Evolutionary conservation across 2,113 vertebrate species (phyloP).

Genomic region (Geococcyx californianus): DNA sequence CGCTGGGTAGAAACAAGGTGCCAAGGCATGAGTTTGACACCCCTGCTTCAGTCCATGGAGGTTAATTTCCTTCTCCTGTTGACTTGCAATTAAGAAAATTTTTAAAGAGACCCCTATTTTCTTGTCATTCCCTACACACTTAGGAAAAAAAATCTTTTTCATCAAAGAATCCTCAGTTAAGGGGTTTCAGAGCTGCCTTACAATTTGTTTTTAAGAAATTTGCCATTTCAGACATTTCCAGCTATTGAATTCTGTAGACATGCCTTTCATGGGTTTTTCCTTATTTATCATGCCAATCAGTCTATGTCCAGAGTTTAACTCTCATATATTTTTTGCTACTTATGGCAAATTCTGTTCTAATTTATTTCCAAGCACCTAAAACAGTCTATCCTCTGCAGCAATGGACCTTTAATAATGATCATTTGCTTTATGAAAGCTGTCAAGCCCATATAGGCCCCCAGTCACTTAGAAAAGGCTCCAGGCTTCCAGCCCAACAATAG

Average conservation of each 20-base stretch:
- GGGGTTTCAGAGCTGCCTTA: not conserved
- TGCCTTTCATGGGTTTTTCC: not conserved
- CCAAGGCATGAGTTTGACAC: too few relatives aligned
- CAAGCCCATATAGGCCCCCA: not conserved
- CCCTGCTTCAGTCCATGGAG: rapidly evolving
- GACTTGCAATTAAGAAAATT: not conserved
- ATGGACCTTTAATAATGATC: not conserved
- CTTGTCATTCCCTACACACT: not conserved
- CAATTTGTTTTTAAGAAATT: not conserved
- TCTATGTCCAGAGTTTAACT: not conserved
- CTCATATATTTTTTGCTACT: not conserved
- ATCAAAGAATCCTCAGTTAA: not conserved
- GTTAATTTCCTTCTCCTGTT: not conserved
- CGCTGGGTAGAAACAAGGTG: too few relatives aligned
- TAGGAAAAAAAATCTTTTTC: not conserved
- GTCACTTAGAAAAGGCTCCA: not conserved
- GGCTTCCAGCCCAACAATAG: not conserved
- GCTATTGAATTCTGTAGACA: not conserved
- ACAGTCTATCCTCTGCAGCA: not conserved
- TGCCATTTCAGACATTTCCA: not conserved
- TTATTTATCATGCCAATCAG: not conserved
- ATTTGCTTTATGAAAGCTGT: not conserved
- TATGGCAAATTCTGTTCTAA: rapidly evolving
- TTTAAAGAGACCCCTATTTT: not conserved
- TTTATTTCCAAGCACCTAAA: not conserved